Evolutionary conservation across 92 coral and sea anemone species (phyloP).

Genomic region (Porites evermanni): DNA sequence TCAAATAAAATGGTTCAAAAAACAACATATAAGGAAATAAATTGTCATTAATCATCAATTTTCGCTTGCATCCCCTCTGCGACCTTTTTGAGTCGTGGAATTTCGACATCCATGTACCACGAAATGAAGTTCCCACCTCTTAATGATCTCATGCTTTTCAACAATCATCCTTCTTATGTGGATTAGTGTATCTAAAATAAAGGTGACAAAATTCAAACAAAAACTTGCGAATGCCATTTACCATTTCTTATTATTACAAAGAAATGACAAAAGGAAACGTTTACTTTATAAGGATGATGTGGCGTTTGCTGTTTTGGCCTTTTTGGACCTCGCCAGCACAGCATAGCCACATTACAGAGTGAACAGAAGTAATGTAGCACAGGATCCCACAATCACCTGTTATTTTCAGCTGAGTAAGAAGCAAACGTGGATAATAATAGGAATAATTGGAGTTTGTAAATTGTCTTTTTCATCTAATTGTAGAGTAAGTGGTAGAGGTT

Average conservation of each 20-base stretch:
- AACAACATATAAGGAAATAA: neutral
- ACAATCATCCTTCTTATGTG: constrained; percentile 42
- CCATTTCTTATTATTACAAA: neutral
- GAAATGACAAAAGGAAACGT: neutral
- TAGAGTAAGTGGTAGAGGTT: neutral
- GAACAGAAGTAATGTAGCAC: neutral
- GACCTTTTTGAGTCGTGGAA: neutral
- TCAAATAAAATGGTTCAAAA: neutral
- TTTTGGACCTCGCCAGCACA: constrained; percentile 45
- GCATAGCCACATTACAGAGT: constrained; percentile 26
- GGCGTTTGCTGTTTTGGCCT: constrained; percentile 35
- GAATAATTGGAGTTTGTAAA: neutral
- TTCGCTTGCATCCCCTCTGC: too few species aligned
- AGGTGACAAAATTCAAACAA: neutral
- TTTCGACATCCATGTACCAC: constrained; percentile 19
- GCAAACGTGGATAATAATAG: constrained; percentile 18
- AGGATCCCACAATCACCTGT: neutral
- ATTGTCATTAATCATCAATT: neutral
- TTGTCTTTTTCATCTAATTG: neutral
- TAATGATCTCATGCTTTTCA: constrained; percentile 37
- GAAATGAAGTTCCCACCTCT: constrained; percentile 54
- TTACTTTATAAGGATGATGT: neutral
- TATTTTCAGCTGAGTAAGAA: neutral
- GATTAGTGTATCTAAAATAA: constrained; percentile 46
- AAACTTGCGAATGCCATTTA: too few species aligned